Percentiles rank a stretch among this genome's conserved stretches.
Evolutionary conservation across 1,140 invertebrate species (phyloP).

Genomic region (Caenorhabditis tropicalis): DNA sequence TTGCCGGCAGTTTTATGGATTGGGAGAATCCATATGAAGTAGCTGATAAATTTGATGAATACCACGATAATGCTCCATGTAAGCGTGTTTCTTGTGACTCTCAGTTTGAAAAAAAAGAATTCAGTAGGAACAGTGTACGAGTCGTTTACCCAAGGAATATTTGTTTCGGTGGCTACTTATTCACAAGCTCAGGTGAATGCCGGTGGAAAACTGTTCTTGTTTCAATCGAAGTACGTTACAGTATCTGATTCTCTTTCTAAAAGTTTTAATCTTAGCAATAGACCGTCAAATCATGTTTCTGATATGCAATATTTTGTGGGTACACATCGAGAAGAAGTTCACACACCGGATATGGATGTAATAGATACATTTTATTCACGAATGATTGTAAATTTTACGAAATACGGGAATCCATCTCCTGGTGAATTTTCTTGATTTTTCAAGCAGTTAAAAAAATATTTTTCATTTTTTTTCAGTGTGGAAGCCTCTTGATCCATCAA

Average conservation of each 20-base stretch:
- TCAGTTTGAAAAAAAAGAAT: background rate
- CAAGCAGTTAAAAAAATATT: background rate
- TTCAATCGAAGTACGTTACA: slow-evolving; percentile 17
- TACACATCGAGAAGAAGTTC: background rate
- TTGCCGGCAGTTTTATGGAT: slow-evolving; percentile 19
- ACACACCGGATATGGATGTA: background rate
- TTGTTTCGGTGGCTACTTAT: background rate
- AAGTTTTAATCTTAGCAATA: background rate
- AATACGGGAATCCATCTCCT: background rate
- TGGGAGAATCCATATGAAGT: slow-evolving; percentile 27
- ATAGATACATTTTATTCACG: slow-evolving; percentile 4
- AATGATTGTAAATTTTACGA: slow-evolving; percentile 8
- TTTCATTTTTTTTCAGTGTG: background rate
- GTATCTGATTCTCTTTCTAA: background rate
- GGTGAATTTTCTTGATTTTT: background rate
- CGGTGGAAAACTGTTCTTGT: background rate
- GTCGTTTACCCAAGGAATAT: slow-evolving; percentile 14
- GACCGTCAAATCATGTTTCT: background rate
- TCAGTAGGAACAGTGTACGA: background rate
- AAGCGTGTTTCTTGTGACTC: background rate
- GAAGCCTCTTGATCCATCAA: background rate
- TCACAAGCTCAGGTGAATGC: background rate
- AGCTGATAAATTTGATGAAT: background rate
- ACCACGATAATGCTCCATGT: background rate
- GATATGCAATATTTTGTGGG: slow-evolving; percentile 21